Conservation (phyloP, 2,888 invertebrate species). For the Sminthurinus aureus region DNA sequence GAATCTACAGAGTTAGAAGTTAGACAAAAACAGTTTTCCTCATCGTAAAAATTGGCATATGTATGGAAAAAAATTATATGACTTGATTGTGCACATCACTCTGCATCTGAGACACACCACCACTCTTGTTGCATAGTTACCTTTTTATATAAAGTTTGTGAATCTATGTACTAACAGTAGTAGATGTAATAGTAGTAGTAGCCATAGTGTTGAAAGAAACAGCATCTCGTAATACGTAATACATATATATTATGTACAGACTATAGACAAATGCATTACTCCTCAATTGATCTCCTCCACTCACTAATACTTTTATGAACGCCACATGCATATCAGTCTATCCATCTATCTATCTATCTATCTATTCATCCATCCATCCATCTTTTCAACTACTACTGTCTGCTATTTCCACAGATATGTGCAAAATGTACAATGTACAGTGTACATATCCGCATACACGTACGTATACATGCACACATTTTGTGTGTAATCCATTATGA, state of each 20-base stretch:
- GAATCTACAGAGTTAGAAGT: slow-evolving; percentile 2
- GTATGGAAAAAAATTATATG: slow-evolving; percentile 47
- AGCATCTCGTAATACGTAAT: too few relatives aligned
- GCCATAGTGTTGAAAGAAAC: too few relatives aligned
- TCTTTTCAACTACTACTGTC: neutral
- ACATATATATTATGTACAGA: neutral
- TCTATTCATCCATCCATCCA: neutral
- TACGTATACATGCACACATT: too few relatives aligned
- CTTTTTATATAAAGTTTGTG: neutral
- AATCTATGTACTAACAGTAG: too few relatives aligned
- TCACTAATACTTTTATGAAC: too few relatives aligned
- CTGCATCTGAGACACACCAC: slow-evolving; percentile 40
- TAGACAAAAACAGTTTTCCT: slow-evolving; percentile 47
- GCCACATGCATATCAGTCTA: too few relatives aligned
- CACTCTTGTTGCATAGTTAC: slow-evolving; percentile 44
- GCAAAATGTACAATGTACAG: neutral
- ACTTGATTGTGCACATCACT: slow-evolving; percentile 52
- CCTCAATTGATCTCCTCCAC: too few relatives aligned
- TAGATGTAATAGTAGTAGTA: too few relatives aligned
- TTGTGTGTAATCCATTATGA: too few relatives aligned
- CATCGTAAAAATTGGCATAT: slow-evolving; percentile 52
- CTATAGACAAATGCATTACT: neutral
- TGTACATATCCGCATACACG: neutral
- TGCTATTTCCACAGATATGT: neutral
- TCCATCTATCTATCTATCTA: too few relatives aligned